Base-by-base conservation (phyloP, 2,113 vertebrate genomes). In the Poeciliopsis prolifica region DNA sequence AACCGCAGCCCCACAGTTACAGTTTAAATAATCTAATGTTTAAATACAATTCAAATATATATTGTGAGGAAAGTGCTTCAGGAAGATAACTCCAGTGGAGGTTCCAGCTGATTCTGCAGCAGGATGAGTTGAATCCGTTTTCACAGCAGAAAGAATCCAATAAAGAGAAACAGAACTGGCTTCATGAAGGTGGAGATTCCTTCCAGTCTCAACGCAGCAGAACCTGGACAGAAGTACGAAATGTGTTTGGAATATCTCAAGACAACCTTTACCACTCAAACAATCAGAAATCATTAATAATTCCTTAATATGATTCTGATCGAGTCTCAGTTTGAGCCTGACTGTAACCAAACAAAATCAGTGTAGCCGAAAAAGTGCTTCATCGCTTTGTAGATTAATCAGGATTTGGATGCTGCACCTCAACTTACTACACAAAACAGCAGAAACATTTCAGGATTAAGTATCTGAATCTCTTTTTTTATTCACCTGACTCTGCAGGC, bases 61-160 rank as follows among this genome's bases (percentile, higher is more conserved):
- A 65, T 30, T n/a, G 15, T 68, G 1, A 64, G 3, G 3, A 40
- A 63, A 68, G 19, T 72, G 28, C 54, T 35, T 3, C 62, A 17
- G 11, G 42, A 3, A 2, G 13, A 31, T 40, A 9, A 42, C 31
- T 48, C 65, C 61, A n/a, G 26, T 5, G 14, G 44, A 17, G 14
- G 44, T 19, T 19, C 44, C 14, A 17, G 17, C 14, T 48, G 5
- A 6, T 37, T 28, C 61, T 14, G 28, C 24, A 26, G 42, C 4
- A 37, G 62, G 12, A 68, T 33, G 13, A 10, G 24, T 28, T 3
- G 40, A 1, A 15, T 73, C 60, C 44, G 26, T 65, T 67, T 44
- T 89, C 80, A 91, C 80, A 91, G 90, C 81, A 86, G 76, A 68
- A 93, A 75, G 30, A 90, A 72, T 8, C 84, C 87, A 31, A 88